These are phyloP conservation scores for Cordilura impudica DNA, from an alignment of 2,888 invertebrate genomes.

Conservation along the genomic window DNA sequence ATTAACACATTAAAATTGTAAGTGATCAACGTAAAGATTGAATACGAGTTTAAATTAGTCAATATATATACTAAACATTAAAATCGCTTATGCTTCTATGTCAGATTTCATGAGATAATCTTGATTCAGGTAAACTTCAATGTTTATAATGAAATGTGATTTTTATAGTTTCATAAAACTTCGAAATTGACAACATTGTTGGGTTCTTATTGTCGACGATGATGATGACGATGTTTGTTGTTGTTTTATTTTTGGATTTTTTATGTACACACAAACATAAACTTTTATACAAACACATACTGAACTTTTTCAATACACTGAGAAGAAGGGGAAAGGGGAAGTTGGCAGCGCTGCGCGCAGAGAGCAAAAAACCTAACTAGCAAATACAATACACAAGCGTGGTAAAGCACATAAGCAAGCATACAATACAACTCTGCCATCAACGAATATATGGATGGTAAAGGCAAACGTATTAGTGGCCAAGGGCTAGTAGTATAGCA, in stretches of 20 bases:
- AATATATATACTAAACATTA: too few species aligned
- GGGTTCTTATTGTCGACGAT: slow-evolving; percentile 37
- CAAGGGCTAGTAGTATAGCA: slow-evolving; percentile 72
- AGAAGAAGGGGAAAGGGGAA: slow-evolving; percentile 57
- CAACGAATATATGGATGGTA: slow-evolving; percentile 57
- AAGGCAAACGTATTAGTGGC: slow-evolving; percentile 70
- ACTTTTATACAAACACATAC: slow-evolving; percentile 16
- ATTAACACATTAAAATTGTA: too few species aligned
- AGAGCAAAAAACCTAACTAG: slow-evolving; percentile 55
- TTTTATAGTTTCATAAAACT: too few species aligned
- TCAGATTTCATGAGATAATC: too few species aligned
- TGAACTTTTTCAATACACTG: slow-evolving; percentile 23
- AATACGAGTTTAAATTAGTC: too few species aligned
- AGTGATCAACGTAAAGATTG: too few species aligned
- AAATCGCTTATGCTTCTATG: too few species aligned
- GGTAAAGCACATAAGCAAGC: slow-evolving; percentile 53
- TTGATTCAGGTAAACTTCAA: too few species aligned
- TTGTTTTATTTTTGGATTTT: slow-evolving; percentile 33
- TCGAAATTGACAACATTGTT: slow-evolving; percentile 39
- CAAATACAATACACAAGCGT: slow-evolving; percentile 57
- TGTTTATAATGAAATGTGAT: too few species aligned
- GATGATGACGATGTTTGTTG: slow-evolving; percentile 50
- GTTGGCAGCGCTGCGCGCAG: slow-evolving; percentile 58
- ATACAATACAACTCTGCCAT: slow-evolving; percentile 42
- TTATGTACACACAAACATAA: slow-evolving; percentile 45